phyloP scores from a whole-genome alignment of 2,797 vertebrate species.

The Macropus fuliginosus region DNA sequence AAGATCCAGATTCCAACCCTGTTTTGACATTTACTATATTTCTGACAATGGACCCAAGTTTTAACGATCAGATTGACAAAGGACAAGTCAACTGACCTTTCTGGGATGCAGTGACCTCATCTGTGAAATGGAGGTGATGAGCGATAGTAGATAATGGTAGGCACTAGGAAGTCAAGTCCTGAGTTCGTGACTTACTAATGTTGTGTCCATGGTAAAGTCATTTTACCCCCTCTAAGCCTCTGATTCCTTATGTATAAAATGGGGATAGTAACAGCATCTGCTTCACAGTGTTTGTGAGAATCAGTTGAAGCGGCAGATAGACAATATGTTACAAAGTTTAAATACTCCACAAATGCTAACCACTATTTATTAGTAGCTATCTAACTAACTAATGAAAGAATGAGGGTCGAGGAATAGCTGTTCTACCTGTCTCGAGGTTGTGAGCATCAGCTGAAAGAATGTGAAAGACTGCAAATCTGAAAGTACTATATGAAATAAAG shows the following conservation, averaged over 20 bases:
- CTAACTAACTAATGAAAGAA: not conserved
- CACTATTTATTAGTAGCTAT: not conserved
- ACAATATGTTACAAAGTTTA: not conserved
- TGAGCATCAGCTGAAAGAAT: not conserved
- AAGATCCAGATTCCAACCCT: not conserved
- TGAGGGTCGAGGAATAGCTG: not conserved
- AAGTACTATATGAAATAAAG: not conserved
- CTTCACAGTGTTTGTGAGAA: not conserved
- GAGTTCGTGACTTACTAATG: not conserved
- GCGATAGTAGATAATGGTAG: not conserved
- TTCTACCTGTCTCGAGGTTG: no score
- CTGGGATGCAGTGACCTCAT: not conserved
- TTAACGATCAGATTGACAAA: not conserved
- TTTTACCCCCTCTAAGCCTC: not conserved
- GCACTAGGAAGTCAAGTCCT: not conserved
- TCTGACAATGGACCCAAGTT: not conserved
- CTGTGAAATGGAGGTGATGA: not conserved
- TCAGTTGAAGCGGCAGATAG: not conserved
- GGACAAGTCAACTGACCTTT: not conserved
- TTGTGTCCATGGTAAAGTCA: constrained; percentile 12
- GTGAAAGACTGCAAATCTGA: not conserved
- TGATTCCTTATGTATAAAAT: constrained; percentile 10
- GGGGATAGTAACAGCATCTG: not conserved
- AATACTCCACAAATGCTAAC: not conserved
- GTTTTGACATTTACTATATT: not conserved